Evolutionary conservation across 2,888 invertebrate species (phyloP).

Genomic region (Sphaerolaimus hirsutus): DNA sequence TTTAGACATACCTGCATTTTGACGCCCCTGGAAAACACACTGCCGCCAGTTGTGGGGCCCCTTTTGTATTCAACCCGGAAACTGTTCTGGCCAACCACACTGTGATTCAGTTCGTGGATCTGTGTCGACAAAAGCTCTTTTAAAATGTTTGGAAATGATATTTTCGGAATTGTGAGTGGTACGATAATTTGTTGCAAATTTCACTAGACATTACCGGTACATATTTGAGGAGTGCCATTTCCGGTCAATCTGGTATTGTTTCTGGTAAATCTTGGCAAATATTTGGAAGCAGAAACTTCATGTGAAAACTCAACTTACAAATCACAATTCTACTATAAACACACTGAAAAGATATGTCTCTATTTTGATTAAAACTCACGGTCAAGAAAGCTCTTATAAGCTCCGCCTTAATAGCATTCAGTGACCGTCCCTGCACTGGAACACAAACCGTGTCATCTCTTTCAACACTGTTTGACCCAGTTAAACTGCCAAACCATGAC

Average conservation of each 20-base stretch:
- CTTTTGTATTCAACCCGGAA: conserved; percentile 92
- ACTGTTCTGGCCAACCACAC: conserved; percentile 88
- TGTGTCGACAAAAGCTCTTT: too few species aligned
- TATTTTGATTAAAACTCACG: conserved; percentile 41
- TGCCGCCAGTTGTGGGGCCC: conserved; percentile 43
- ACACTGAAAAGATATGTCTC: too few species aligned
- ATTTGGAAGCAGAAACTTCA: too few species aligned
- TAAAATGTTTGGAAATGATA: too few species aligned
- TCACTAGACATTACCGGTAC: too few species aligned
- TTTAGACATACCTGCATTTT: conserved; percentile 18
- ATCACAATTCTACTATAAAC: too few species aligned
- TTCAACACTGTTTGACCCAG: conserved; percentile 49
- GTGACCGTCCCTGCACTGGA: conserved; percentile 75
- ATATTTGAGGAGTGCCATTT: too few species aligned
- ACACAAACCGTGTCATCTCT: conserved; percentile 91
- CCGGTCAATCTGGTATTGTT: too few species aligned
- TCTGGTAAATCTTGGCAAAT: too few species aligned
- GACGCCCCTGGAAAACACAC: conserved; percentile 22
- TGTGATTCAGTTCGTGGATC: conserved; percentile 87
- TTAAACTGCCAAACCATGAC: conserved; percentile 92
- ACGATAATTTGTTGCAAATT: too few species aligned
- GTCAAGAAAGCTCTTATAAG: conserved; percentile 91
- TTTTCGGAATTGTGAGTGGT: too few species aligned
- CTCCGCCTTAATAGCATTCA: conserved; percentile 90
- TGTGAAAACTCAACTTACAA: too few species aligned